Conservation (phyloP, 2,888 invertebrate species). For the Deilephila porcellus region DNA sequence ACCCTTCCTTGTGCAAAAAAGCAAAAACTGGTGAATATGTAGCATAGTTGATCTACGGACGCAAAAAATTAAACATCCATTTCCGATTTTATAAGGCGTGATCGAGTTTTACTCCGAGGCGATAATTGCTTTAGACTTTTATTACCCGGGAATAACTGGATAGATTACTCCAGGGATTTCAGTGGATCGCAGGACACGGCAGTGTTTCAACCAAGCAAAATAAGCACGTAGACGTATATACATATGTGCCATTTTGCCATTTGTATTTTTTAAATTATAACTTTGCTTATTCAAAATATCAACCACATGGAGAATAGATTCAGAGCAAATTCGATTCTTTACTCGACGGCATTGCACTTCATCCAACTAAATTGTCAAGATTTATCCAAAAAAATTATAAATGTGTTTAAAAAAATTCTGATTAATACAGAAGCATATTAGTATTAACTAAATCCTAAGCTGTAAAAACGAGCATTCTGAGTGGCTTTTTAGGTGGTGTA, state of each 20-base stretch:
- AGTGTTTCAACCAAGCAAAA: neutral
- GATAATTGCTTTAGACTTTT: constrained; percentile 24
- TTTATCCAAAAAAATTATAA: too few relatives aligned
- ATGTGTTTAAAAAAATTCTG: too few relatives aligned
- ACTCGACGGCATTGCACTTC: too few relatives aligned
- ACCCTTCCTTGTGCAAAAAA: neutral
- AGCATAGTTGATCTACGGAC: neutral
- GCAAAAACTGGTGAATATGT: neutral
- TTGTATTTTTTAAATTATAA: neutral
- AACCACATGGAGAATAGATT: too few relatives aligned
- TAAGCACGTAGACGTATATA: neutral
- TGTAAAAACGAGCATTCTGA: constrained; percentile 8
- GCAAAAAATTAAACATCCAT: neutral
- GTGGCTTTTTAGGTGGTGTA: constrained; percentile 23
- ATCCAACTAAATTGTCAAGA: too few relatives aligned
- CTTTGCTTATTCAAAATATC: too few relatives aligned
- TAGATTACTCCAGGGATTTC: constrained; percentile 6
- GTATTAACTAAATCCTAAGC: neutral
- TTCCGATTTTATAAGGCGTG: neutral
- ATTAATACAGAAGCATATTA: neutral
- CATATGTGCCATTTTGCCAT: neutral
- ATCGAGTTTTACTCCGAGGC: neutral
- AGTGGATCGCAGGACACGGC: neutral
- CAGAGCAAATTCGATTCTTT: too few relatives aligned
- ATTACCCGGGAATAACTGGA: constrained; percentile 13